Conservation (phyloP, 2,113 vertebrate species). For the Gopherus evgoodei region DNA sequence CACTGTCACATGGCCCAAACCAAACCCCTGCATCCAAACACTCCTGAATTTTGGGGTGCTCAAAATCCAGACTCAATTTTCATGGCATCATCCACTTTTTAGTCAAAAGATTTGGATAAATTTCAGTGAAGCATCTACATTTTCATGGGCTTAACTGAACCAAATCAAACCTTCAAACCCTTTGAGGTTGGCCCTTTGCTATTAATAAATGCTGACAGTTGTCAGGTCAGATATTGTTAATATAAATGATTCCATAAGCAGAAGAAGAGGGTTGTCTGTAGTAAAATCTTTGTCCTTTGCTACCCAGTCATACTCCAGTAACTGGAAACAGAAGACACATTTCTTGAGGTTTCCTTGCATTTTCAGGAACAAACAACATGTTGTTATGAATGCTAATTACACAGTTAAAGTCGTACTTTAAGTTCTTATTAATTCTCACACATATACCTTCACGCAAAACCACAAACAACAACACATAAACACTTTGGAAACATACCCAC, state of each 20-base stretch:
- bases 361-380: background rate
- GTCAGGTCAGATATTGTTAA: slow-evolving; percentile 22
- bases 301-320: slow-evolving; percentile 42
- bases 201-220: slow-evolving; percentile 46
- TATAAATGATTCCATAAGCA: slow-evolving; percentile 55
- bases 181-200: slow-evolving; percentile 17
- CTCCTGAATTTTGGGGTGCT: background rate
- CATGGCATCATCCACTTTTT: background rate
- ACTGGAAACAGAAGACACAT: slow-evolving; percentile 64
- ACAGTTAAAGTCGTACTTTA: background rate
- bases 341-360: slow-evolving; percentile 17
- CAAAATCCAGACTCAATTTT: background rate
- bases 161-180: slow-evolving; percentile 13
- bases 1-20: too few species aligned
- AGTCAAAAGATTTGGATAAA: background rate
- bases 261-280: slow-evolving; percentile 10
- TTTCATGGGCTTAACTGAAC: slow-evolving; percentile 7
- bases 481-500: background rate
- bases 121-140: background rate
- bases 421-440: background rate
- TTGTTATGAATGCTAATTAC: background rate
- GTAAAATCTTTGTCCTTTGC: slow-evolving; percentile 7
- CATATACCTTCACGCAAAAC: background rate
- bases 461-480: background rate
- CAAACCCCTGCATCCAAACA: background rate